Evolutionary conservation across 2,113 vertebrate species (phyloP).

Genomic region (Oceanites oceanicus): DNA sequence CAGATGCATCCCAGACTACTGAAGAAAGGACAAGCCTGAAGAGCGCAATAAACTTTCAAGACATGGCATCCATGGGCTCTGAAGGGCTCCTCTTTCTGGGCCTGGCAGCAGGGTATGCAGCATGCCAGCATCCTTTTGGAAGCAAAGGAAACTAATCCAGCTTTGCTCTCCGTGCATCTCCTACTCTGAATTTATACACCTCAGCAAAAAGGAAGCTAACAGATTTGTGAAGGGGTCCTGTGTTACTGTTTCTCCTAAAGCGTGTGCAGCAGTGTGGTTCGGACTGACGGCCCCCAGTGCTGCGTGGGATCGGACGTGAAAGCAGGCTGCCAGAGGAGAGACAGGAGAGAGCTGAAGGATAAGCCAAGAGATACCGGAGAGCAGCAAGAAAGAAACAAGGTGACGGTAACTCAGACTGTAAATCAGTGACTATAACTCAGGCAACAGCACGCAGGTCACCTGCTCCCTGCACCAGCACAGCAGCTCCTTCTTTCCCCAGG

Average conservation of each 20-base stretch:
- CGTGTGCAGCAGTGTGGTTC: background rate
- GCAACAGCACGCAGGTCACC: background rate
- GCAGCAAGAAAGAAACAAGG: background rate
- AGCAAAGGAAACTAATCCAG: background rate
- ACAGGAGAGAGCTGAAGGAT: background rate
- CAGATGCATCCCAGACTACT: background rate
- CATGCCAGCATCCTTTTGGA: background rate
- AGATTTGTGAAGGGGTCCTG: background rate
- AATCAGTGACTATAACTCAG: background rate
- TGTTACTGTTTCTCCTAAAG: background rate
- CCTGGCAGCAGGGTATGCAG: background rate
- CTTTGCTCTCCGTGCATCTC: background rate
- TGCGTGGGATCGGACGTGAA: background rate
- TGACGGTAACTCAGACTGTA: background rate
- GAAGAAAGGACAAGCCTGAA: slow-evolving; percentile 10
- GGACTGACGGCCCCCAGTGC: background rate
- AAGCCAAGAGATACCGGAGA: background rate
- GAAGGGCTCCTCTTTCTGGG: background rate
- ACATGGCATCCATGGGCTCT: background rate
- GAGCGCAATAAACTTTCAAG: background rate
- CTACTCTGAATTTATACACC: background rate
- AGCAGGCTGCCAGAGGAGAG: background rate
- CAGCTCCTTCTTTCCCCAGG: background rate
- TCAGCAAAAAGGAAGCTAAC: background rate
- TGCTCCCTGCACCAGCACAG: background rate